A percentile compares a stretch with the other conserved stretches of the same genome.
Evolutionary conservation across 1,140 invertebrate species (phyloP).

Genomic region (Apis florea): DNA sequence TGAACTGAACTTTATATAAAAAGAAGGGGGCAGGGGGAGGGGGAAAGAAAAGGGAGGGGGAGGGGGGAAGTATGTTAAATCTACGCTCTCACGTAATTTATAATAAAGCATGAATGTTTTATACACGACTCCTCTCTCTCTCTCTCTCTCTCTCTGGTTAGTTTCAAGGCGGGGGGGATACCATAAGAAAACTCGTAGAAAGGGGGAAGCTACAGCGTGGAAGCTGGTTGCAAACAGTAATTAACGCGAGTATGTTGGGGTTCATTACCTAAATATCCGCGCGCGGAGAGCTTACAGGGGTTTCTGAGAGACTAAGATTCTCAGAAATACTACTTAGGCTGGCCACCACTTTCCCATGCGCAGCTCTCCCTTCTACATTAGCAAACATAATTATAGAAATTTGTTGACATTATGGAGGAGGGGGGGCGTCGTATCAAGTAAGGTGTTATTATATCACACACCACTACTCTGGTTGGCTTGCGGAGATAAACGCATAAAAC

Average conservation of each 20-base stretch:
- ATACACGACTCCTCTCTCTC: too few species aligned
- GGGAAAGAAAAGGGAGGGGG: too few species aligned
- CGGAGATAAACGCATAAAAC: too few species aligned
- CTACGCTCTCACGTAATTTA: too few species aligned
- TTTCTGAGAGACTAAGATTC: conserved; percentile 40
- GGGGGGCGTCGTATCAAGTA: conserved; percentile 10
- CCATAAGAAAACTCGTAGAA: conserved; percentile 23
- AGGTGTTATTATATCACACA: conserved; percentile 10
- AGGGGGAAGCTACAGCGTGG: neutral
- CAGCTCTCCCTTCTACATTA: conserved; percentile 1
- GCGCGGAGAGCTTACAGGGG: conserved; percentile 28
- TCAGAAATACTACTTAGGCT: conserved; percentile 46
- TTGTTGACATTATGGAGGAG: conserved; percentile 41
- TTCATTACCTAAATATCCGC: conserved; percentile 44
- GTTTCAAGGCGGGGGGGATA: neutral
- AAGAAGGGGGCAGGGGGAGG: too few species aligned
- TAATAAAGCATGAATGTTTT: neutral
- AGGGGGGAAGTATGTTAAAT: neutral
- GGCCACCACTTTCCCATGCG: conserved; percentile 21
- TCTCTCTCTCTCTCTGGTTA: neutral
- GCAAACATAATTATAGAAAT: conserved; percentile 49
- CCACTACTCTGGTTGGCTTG: neutral
- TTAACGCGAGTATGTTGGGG: conserved; percentile 36
- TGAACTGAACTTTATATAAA: too few species aligned
- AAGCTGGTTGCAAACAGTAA: conserved; percentile 34